phyloP scores from a whole-genome alignment of 2,888 invertebrate species.

The Sturmia bella region DNA sequence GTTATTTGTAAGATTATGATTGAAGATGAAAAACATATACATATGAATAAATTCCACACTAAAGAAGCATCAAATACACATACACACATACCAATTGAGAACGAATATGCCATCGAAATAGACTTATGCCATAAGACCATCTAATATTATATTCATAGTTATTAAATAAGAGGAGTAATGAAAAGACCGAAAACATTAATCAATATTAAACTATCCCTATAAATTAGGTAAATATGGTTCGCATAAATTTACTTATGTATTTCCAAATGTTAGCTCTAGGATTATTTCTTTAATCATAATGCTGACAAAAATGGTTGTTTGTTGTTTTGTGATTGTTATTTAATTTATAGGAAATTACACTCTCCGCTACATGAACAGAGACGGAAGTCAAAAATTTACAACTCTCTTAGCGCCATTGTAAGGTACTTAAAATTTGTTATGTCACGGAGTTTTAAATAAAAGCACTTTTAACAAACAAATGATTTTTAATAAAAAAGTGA shows the following conservation, averaged over 20 bases:
- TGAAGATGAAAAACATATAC: slow-evolving; percentile 7
- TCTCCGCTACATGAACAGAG: too few species aligned
- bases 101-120: slow-evolving; percentile 14
- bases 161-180: neutral
- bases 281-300: neutral
- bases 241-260: neutral
- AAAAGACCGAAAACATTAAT: slow-evolving; percentile 27
- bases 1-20: slow-evolving; percentile 27
- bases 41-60: neutral
- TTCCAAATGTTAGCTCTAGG: neutral
- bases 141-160: neutral
- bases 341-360: neutral
- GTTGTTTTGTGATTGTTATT: too few species aligned
- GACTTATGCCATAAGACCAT: too few species aligned
- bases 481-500: too few species aligned
- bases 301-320: neutral
- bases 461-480: too few species aligned
- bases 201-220: slow-evolving; percentile 48
- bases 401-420: too few species aligned
- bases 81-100: neutral
- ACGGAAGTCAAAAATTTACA: too few species aligned
- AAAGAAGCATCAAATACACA: neutral
- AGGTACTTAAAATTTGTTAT: too few species aligned
- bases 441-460: too few species aligned
- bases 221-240: slow-evolving; percentile 43